Conservation (phyloP, 2,797 vertebrate species). For the Characodon lateralis region DNA sequence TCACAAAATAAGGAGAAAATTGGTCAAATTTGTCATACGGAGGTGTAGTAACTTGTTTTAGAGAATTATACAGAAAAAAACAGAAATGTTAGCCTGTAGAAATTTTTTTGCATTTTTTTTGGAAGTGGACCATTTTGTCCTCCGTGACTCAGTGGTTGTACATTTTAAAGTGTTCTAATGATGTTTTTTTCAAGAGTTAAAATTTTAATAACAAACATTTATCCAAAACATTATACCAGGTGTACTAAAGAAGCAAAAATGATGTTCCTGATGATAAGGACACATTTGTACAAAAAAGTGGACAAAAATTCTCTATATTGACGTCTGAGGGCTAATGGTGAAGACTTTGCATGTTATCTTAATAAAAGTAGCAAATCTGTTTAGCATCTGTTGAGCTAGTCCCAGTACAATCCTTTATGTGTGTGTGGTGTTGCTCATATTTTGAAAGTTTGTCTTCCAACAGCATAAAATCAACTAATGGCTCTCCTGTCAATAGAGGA, state of each 20-base stretch:
- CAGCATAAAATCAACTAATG: conserved; percentile 40
- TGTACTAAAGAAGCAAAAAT: background rate
- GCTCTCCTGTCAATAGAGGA: conserved; percentile 30
- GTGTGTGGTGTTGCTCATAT: background rate
- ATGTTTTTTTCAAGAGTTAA: too few relatives aligned
- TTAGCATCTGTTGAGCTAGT: background rate
- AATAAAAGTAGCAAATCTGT: background rate
- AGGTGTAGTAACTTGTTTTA: background rate
- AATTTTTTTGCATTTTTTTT: background rate
- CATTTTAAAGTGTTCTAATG: background rate
- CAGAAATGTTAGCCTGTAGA: background rate
- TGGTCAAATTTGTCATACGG: background rate
- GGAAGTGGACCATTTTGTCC: background rate
- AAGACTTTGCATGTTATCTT: background rate
- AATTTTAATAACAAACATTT: background rate
- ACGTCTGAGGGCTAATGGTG: background rate
- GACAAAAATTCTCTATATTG: background rate
- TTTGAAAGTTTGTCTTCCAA: conserved; percentile 2
- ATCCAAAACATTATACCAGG: too few relatives aligned
- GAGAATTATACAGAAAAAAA: background rate
- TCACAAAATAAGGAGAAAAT: background rate
- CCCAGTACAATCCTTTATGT: background rate
- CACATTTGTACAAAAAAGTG: background rate
- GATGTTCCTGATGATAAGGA: background rate
- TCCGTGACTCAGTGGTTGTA: background rate